Evolutionary conservation across 2,113 vertebrate species (phyloP), one percentile per base, ranked within the genome.

Genomic region (Elanoides forficatus): DNA sequence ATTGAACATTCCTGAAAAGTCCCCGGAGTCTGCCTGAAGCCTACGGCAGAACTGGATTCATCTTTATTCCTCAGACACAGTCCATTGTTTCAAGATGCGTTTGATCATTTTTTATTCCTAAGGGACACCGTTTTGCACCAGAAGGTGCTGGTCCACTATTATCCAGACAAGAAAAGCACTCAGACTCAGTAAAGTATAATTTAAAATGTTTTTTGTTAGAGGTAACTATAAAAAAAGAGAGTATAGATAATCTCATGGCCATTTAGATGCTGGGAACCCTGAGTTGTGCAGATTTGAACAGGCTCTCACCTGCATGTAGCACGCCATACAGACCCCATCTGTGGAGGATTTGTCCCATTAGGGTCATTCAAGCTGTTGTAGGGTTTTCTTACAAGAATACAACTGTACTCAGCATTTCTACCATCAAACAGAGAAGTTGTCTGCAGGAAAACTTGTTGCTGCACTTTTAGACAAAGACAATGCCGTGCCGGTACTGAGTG

Each of bases 401-500:
- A 58, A 32, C 23, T 23, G 6, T 60, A n/a, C 7, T 20, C 27
- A 40, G 60, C 1, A 8, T n/a, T 70, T 81, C 26, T 50, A 25
- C 45, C 20, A 5, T 20, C 70, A 80, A 9, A 70, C 13, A 38
- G 63, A 68, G 20, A 50, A 22, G 38, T 50, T 5, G 3, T 17
- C 32, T 85, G 32, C 45, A 60, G 36, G 38, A 85, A 19, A 85
- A 65, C 6, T 47, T 80, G 12, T 17, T 75, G 66, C 16, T 47
- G 48, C 15, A 16, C 22, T 94, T 79, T 17, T 42, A 58, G 55
- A 32, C 48, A 58, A 84, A 68, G 38, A 13, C 34, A 83, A 40
- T 20, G 17, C 10, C 34, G 7, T 23, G 8, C 42, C 1, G 0
- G 32, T 62, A 34, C 32, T 2, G 0, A 36, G 30, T 22, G 29